Base-by-base conservation (phyloP, 23 tunicate genomes). In the Halocynthia aurantium region DNA sequence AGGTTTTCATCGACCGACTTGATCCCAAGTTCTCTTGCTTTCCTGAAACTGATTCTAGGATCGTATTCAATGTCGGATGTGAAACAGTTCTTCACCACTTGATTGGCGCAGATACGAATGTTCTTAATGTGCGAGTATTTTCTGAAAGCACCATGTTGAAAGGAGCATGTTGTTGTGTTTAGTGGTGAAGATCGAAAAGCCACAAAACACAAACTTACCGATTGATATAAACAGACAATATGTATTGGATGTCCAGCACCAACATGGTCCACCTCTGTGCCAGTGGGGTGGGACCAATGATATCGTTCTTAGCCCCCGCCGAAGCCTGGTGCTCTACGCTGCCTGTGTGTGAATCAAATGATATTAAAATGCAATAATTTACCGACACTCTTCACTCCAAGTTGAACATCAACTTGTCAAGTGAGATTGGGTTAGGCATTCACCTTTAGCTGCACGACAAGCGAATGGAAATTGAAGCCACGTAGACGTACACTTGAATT, bases 381-480 rank as follows among this genome's bases (percentile, higher is more conserved):
- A 51, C 18, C 2, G 31, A 57, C 61, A 50, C 4, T n/a, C 44
- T 73, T 2, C 49, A 69, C 5, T 21, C 73, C 40, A 69, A 50
- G 22, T 50, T 11, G 70, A 73, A 73, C 13, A 68, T 68, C 72
- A 68, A 12, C 72, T 44, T 17, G n/a, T 60, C 64, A 15, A 15
- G n/a, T 60, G 65, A 60, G 18, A 17, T 1, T n/a, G 17, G 64
- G 64, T 58, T 58, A 58, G 64, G 2, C 64, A 17, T 60, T 9
- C 8, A 90, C 98, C 98, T 92, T 82, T 92, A 20, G 92, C 98
- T 17, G 99, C 84, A 11, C 78, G 91, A 61, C 94, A 84, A 6
- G 82, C 87, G 67, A 94, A 94, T 20, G 99, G 99, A 68, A 94
- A 94, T 55, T 94, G 95, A 11, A 88, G 84, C 99, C 94, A 87